Evolutionary conservation across 2,888 invertebrate species (phyloP), one percentile per base, ranked within the genome.

Genomic region (Eristalis pertinax): DNA sequence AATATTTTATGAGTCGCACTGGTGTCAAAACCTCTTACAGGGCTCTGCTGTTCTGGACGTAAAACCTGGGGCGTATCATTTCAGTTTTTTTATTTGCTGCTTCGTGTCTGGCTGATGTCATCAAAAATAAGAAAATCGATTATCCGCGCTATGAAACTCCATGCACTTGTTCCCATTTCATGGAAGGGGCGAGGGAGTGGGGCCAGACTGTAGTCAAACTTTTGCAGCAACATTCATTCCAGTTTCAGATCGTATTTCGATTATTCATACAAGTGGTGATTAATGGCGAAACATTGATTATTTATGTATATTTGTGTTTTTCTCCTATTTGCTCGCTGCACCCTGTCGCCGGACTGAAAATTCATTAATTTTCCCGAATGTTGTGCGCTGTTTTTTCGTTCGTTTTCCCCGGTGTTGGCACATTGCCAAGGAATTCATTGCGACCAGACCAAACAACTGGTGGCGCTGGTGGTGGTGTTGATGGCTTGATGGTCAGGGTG

Each of bases 231-330:
- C 50, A 19, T n/a, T 50, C 50, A 50, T 50, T 19, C 85, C 63
- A 64, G 24, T 78, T 74, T 58, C 32, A 74, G 77, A 82, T 86
- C 73, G 78, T 82, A 82, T 86, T 86, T 86, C 82, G 82, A 74
- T 82, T 74, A 82, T 82, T 86, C 85, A 65, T 26, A 78, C 74
- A 82, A 78, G 73, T 82, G 78, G 68, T 82, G 85, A 86, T 86
- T 86, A 86, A 86, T 86, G 74, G 82, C n/a, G 74, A 70, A 35
- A 67, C 67, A 80, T 80, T 73, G 80, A 80, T 80, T 74, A 56
- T 63, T 80, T 67, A 19, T 67, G 60, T 43, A 60, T 24, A 13
- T 60, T 60, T 73, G 10, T 67, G 73, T 68, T 60, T 60, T 60
- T 60, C 26, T 64, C 7, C 22, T 32, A 24, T 15, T 58, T 50